These are phyloP conservation scores for Chloropsis cyanopogon DNA, from an alignment of 2,113 vertebrate genomes.

Conservation along the genomic window DNA sequence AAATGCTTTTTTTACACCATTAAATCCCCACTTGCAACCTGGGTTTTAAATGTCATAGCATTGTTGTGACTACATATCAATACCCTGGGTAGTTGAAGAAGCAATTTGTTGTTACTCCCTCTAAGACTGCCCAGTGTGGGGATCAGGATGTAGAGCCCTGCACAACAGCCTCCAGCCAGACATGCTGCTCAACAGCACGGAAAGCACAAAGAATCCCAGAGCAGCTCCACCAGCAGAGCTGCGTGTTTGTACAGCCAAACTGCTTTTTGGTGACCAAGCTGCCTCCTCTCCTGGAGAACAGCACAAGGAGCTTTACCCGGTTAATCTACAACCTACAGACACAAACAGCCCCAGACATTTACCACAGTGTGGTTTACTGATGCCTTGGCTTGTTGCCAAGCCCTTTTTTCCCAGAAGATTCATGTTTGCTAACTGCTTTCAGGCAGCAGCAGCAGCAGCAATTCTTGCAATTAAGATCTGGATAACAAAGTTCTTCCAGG, in stretches of 20 bases:
- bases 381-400: not conserved
- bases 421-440: not conserved
- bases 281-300: not conserved
- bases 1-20: not conserved
- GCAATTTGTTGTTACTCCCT: not conserved
- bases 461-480: not conserved
- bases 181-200: accelerated
- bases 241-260: not conserved
- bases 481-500: not conserved
- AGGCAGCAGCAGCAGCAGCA: not conserved
- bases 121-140: not conserved
- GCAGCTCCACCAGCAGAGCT: not conserved
- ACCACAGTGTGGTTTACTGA: accelerated
- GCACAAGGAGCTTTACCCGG: not conserved
- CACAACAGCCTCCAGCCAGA: not conserved
- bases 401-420: not conserved
- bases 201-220: not conserved
- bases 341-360: not conserved
- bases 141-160: not conserved
- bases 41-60: accelerated
- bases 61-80: not conserved
- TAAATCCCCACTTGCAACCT: not conserved
- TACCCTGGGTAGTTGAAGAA: not conserved
- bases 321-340: not conserved
- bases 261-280: not conserved